A percentile compares a stretch with the other conserved stretches of the same genome.
These are phyloP conservation scores for Nephrotoma appendiculata DNA, from an alignment of 2,888 invertebrate species.

Conservation along the genomic window DNA sequence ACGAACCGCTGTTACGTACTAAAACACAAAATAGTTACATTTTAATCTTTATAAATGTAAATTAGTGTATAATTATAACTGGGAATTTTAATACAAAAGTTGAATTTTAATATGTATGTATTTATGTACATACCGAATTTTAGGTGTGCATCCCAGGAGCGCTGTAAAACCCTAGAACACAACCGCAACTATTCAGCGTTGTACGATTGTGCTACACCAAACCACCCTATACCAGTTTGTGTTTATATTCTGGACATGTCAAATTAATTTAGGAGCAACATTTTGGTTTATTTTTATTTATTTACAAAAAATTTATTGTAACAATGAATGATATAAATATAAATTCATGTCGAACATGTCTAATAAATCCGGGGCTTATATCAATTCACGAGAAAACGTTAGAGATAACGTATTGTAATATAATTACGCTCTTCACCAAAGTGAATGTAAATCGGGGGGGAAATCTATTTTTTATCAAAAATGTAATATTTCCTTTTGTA, in stretches of 20 bases:
- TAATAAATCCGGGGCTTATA: neutral
- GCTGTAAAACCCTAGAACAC: neutral
- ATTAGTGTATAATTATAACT: neutral
- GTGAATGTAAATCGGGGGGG: neutral
- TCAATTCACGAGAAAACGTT: neutral
- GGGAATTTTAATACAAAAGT: neutral
- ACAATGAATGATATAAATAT: neutral
- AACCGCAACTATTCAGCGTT: neutral
- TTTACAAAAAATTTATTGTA: neutral
- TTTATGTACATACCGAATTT: neutral
- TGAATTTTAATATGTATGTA: neutral
- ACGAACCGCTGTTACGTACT: neutral
- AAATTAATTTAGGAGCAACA: neutral
- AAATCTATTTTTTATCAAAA: neutral
- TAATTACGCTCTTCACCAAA: neutral
- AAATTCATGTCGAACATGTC: slow-evolving; percentile 1
- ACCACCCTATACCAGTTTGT: neutral
- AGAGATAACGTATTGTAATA: neutral
- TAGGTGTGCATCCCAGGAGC: neutral
- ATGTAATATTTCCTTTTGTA: neutral
- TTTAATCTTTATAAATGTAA: neutral
- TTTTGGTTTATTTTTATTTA: neutral
- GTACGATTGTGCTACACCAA: neutral
- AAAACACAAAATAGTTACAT: neutral
- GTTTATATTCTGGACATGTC: neutral